Conservation (phyloP, 64 coral and sea anemone species). For the Cladopsammia gracilis region DNA sequence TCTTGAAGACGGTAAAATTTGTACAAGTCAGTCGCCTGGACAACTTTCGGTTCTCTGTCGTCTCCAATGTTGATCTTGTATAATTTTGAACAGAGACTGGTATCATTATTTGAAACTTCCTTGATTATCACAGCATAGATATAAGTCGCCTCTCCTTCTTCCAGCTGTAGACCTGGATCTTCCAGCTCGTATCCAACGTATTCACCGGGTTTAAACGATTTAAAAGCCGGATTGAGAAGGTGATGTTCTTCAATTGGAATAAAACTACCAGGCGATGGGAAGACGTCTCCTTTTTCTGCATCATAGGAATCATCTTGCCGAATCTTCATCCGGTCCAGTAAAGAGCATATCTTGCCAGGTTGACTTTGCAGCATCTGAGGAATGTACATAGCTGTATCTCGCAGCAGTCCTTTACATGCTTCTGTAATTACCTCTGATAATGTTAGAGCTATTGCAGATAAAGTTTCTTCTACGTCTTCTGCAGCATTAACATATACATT, state of each 20-base stretch:
- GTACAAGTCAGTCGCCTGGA: constrained; percentile 3
- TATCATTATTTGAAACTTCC: background rate
- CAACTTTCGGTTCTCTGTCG: constrained; percentile 11
- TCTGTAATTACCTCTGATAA: constrained; percentile 49
- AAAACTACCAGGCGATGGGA: constrained; percentile 76
- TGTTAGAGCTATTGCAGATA: constrained; percentile 47
- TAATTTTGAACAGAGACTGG: background rate
- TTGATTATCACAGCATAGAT: constrained; percentile 43
- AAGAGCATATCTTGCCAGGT: constrained; percentile 26
- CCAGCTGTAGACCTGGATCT: constrained; percentile 37
- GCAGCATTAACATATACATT: constrained; percentile 62
- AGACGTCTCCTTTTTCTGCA: background rate
- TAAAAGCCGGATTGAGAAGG: constrained; percentile 9
- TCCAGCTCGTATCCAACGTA: constrained; percentile 49
- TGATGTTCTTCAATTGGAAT: constrained; percentile 52
- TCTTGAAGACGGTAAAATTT: constrained; percentile 1
- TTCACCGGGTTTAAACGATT: constrained; percentile 4
- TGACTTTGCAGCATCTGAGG: constrained; percentile 35
- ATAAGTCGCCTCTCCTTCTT: constrained; percentile 27
- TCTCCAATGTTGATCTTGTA: constrained; percentile 49
- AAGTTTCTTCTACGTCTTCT: background rate
- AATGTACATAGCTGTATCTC: constrained; percentile 19
- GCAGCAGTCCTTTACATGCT: constrained; percentile 10
- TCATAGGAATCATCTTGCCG: constrained; percentile 45
- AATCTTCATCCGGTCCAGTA: constrained; percentile 58